phyloP scores from a whole-genome alignment of 2,888 invertebrate species.

The Nipponacmea schrenckii region DNA sequence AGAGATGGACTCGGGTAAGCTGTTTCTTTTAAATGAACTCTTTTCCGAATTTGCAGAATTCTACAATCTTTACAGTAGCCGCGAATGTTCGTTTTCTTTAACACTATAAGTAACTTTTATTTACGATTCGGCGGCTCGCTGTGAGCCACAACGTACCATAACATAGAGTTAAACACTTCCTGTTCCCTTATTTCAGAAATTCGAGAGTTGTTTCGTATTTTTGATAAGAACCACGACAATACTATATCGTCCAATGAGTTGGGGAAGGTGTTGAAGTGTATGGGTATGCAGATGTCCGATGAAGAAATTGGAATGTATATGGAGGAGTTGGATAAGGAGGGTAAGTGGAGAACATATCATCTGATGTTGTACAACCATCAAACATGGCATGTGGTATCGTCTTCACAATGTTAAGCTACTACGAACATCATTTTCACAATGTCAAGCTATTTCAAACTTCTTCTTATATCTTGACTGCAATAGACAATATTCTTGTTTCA shows the following conservation, averaged over 20 bases:
- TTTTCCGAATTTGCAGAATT: background rate
- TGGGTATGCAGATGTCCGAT: constrained; percentile 48
- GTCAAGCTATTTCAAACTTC: too few species aligned
- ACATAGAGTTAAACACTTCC: background rate
- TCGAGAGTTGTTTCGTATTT: constrained; percentile 47
- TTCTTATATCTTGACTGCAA: too few species aligned
- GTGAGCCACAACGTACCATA: background rate
- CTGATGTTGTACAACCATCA: background rate
- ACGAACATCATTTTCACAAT: too few species aligned
- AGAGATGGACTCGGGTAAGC: background rate
- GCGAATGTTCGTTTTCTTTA: too few species aligned
- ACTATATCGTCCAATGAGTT: constrained; percentile 47
- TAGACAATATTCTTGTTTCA: too few species aligned
- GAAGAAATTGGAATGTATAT: constrained; percentile 43
- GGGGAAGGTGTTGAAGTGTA: constrained; percentile 51
- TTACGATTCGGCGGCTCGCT: background rate
- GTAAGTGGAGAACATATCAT: constrained; percentile 27
- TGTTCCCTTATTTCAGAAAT: constrained; percentile 41
- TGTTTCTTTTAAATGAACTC: background rate
- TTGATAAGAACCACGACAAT: constrained; percentile 54
- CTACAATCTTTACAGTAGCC: too few species aligned
- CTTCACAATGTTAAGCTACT: too few species aligned
- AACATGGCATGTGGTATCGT: too few species aligned
- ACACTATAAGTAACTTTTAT: background rate
- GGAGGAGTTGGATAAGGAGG: constrained; percentile 45